Evolutionary conservation across 1,140 invertebrate genomes (phyloP), one percentile per base, ranked within the genome.

Genomic region (Coboldia fuscipes): DNA sequence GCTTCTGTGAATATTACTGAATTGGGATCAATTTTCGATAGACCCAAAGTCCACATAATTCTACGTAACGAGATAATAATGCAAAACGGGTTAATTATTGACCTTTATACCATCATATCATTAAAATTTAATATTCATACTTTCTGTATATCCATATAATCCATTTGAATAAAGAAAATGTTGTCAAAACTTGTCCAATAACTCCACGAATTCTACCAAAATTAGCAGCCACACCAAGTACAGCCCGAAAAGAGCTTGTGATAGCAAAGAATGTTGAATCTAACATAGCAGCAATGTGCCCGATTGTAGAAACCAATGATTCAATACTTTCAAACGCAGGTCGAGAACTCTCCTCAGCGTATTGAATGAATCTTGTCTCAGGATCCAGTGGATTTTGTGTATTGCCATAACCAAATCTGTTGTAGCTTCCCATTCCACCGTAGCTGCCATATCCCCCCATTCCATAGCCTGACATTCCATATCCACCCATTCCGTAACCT

Each of bases 241-340:
- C 83, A 28, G 92, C 90, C 47, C 82, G 63, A 53, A 97, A 97
- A 5, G 90, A 94, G 54, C 77, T 92, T 10, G 89, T 84, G 43
- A 97, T 68, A 14, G 92, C 89, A 56, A 83, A 77, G 52, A 89
- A 93, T 38, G 90, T 94, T 12, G 88, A 94, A 47, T 96, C 92
- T 20, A 97, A 56, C 82, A 97, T 93, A 68, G 92, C 88, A 16
- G 86, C 84, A 8, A 97, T 70, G 30, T 90, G 90, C 17, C 76
- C 75, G 48, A 94, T 84, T 14, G 90, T 84, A 38, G 76, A 69
- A 0, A 97, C 82, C 37, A 97, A 63, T 37, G 82, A 80, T 60
- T 96, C 86, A 43, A 97, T 85, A 12, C 83, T 90, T 45, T 92
- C 76, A 59, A 97, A 97, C 13, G 90, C 82, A 34, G 77, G 75